Percentiles rank a stretch among this genome's conserved stretches.
Conservation (phyloP, 1,140 invertebrate species). For the Phymorhynchus buccinoides region DNA sequence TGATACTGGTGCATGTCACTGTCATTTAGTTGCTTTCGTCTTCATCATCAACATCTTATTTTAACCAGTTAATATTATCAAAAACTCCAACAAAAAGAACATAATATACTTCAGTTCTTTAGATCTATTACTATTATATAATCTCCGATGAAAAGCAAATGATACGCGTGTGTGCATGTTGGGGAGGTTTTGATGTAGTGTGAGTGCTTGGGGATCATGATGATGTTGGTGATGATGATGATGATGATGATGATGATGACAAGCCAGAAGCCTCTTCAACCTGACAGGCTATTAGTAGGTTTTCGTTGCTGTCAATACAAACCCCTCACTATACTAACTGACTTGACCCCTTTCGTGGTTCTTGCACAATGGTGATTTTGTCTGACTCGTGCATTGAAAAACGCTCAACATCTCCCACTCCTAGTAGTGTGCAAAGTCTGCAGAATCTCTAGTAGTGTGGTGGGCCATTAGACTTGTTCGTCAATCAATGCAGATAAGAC, state of each 20-base stretch:
- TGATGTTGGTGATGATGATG: not conserved
- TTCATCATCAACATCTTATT: no score
- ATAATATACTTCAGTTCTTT: no score
- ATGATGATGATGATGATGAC: not conserved
- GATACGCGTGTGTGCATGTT: not conserved
- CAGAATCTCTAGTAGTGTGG: not conserved
- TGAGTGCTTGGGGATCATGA: not conserved
- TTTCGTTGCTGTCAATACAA: not conserved
- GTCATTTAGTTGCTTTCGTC: no score
- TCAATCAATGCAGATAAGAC: not conserved
- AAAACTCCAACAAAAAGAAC: no score
- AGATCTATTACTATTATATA: no score
- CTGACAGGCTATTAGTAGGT: constrained; percentile 1
- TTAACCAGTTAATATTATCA: no score
- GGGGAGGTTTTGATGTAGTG: not conserved
- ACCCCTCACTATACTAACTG: no score
- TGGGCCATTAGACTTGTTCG: not conserved
- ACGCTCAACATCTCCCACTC: not conserved
- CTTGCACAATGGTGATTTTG: not conserved
- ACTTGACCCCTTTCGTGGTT: no score
- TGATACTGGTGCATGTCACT: no score
- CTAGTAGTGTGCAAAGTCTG: not conserved
- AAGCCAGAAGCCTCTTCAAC: not conserved
- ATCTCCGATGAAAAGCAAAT: no score
- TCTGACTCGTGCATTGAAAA: not conserved